Evolutionary conservation across 1,140 invertebrate species (phyloP), one percentile per base, ranked within the genome.

Genomic region (Drosophila oshimai): DNA sequence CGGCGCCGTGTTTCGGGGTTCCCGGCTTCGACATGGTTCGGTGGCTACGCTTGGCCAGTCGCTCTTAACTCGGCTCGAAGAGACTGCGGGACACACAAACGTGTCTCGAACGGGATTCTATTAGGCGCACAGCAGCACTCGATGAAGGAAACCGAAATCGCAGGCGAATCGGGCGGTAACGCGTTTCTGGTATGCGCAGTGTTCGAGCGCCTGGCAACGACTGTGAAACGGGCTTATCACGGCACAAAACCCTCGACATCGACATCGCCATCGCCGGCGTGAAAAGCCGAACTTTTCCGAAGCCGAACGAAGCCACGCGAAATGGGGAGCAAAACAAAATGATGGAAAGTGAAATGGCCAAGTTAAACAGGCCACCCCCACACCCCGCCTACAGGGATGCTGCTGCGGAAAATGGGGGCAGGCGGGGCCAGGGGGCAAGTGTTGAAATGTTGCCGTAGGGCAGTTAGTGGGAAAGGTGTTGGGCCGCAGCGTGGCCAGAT

Each of bases 301-400:
- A 26, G 17, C 18, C 13, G 0, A 13, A 61, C 61, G 69, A 68
- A 57, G 50, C 50, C 20, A 31, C 17, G 65, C 49, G 78, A 81
- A 72, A 41, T 42, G 53, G 57, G 54, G 53, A 83, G 78, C 78
- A 83, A 83, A 83, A 83, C 78, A 83, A 83, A 83, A 77, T 80
- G 58, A 61, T 46, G 62, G 67, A 77, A 77, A 80, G 45, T 87
- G 75, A 73, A 73, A 75, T 75, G 65, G 67, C 50, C 58, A 76
- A 57, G 18, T 46, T 20, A 55, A 60, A 51, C 28, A 17, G 55
- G 29, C 51, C 67, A 34, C 18, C 6, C 9, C n/a, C 3, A 6
- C 4, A 37, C 6, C 17, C 17, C 24, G 26, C 49, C 4, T 17
- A 28, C 22, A 49, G 68, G 46, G 79, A 84, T 78, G 79, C 47